phyloP scores from a whole-genome alignment of 2,888 invertebrate species.

The Halictus ligatus region DNA sequence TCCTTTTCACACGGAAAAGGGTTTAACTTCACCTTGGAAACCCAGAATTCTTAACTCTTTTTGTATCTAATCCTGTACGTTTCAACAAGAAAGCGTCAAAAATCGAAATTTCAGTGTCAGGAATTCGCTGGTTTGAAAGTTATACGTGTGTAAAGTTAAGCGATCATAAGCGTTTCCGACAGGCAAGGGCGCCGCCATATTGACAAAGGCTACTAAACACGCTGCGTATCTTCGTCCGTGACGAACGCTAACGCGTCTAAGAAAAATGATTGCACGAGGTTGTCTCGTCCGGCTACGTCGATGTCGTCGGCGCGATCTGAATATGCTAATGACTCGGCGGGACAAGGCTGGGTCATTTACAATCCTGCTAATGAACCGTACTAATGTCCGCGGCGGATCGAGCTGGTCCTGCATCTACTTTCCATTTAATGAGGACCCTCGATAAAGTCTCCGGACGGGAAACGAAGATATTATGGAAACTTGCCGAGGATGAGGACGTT shows the following conservation, averaged over 20 bases:
- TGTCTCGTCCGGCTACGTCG: neutral
- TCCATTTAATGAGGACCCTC: constrained; percentile 62
- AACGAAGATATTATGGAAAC: constrained; percentile 33
- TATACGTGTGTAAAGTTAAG: no score
- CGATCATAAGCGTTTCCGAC: no score
- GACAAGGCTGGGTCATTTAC: constrained; percentile 58
- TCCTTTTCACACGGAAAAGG: neutral
- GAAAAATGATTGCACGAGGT: neutral
- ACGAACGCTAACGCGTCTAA: neutral
- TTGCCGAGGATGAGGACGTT: constrained; percentile 1
- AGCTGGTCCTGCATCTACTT: constrained; percentile 53
- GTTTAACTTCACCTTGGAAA: no score
- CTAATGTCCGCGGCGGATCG: constrained; percentile 56
- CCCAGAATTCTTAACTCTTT: no score
- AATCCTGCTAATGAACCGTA: constrained; percentile 66
- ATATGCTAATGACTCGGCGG: constrained; percentile 65
- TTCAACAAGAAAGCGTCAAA: no score
- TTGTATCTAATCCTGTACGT: no score
- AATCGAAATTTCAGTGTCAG: no score
- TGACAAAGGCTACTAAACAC: neutral
- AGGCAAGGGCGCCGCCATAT: no score
- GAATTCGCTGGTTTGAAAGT: no score
- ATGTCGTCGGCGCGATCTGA: constrained; percentile 19
- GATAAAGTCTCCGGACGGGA: constrained; percentile 25
- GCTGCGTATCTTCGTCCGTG: neutral